Evolutionary conservation across 1,140 invertebrate species (phyloP), one percentile per base, ranked within the genome.

Genomic region (Cotesia glomerata): DNA sequence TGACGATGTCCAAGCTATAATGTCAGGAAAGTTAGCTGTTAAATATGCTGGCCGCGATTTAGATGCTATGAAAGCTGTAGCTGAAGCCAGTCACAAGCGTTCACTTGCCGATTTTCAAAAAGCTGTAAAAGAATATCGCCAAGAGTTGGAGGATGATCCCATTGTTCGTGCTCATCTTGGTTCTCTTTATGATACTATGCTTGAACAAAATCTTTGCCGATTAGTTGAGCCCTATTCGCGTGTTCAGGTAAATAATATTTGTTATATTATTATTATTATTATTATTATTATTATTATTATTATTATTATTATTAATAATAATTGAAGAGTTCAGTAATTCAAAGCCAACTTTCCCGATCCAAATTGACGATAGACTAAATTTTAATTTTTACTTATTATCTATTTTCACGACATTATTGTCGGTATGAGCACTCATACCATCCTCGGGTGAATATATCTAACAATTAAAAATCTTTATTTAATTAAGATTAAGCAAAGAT

Each of bases 161-260:
- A 98, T 99, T 74, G 96, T 99, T 0, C 90, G 94, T 77, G 96
- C 97, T 77, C 98, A 99, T 89, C 91, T 99, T 68, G 96, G 96
- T 68, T 96, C 97, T 1, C 88, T 99, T 4, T 99, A 99, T 85
- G 98, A 99, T 79, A 98, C 96, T 75, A 98, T 99, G 95, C 87
- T 99, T 79, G 98, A 99, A 86, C 98, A 99, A 86, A 99, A 99
- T 90, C 89, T 99, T 67, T 98, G 96, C 87, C 91, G 98, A 75
- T 96, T 99, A 75, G 99, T 99, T 75, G 98, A 99, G 87, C 98
- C 98, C 8, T 99, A 99, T 85, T 99, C 97, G 71, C 90, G 94
- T 81, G 98, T 99, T 0, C 95, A 99, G 90, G 96, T 97, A 78
- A 68, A 49, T 14, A 54, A 67, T 64, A 32, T 66, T 71, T 68